These are phyloP conservation scores for Pteronura brasiliensis DNA, from an alignment of 2,113 vertebrate species.

Conservation along the genomic window DNA sequence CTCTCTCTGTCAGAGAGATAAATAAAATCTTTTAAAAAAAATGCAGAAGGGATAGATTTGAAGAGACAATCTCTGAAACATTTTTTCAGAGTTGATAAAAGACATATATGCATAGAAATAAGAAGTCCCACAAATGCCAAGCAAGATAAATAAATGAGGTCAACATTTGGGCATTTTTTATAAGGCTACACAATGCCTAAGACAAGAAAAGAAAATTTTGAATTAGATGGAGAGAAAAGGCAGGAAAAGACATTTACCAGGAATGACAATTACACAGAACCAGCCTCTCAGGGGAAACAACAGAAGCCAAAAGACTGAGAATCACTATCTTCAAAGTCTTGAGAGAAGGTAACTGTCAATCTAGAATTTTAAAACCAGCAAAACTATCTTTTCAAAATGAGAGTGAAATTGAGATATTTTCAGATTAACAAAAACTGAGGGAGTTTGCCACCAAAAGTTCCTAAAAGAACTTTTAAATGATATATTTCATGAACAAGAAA, in stretches of 20 bases:
- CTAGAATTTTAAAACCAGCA: background rate
- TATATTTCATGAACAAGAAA: background rate
- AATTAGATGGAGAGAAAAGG: background rate
- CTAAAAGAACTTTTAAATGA: background rate
- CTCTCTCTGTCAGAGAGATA: too few relatives aligned
- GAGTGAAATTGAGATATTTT: background rate
- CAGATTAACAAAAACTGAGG: background rate
- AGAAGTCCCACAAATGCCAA: background rate
- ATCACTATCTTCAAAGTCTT: background rate
- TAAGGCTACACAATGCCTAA: background rate
- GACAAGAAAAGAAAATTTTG: background rate
- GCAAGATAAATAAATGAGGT: background rate
- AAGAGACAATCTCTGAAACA: background rate
- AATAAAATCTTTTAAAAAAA: background rate
- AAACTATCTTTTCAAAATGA: constrained; percentile 6
- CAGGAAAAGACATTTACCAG: background rate
- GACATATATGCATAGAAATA: background rate
- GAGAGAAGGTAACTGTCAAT: background rate
- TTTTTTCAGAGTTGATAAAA: background rate
- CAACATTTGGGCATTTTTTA: background rate
- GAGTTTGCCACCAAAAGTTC: background rate
- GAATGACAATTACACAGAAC: background rate
- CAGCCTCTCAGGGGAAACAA: background rate
- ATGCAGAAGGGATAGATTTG: background rate
- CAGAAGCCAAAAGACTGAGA: background rate